Conservation (phyloP, 2,888 invertebrate genomes). For the Hydriomena furcata region DNA sequence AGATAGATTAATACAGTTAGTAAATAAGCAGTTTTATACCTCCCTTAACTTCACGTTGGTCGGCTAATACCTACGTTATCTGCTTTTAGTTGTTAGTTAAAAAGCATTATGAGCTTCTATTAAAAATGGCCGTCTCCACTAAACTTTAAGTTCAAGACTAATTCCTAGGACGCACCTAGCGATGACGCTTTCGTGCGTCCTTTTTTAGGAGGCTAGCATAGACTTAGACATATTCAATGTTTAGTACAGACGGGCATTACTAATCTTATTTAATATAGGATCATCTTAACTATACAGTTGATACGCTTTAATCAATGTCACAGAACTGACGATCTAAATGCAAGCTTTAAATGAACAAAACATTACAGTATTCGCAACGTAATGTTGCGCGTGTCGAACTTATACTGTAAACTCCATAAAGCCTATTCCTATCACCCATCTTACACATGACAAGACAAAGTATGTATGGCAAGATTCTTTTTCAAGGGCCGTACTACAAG, state of each 20-base stretch:
- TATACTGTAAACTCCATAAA: too few species aligned
- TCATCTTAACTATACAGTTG: constrained; percentile 1
- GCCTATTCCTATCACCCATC: too few species aligned
- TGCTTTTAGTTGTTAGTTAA: constrained; percentile 7
- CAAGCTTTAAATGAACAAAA: constrained; percentile 22
- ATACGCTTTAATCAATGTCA: constrained; percentile 13
- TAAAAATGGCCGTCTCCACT: neutral
- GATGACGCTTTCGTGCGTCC: too few species aligned
- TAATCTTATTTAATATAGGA: neutral
- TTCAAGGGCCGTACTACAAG: too few species aligned
- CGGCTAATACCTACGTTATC: neutral
- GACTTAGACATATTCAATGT: too few species aligned
- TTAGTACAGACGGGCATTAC: neutral
- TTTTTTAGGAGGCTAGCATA: too few species aligned
- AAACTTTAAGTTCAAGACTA: too few species aligned
- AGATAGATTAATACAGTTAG: too few species aligned
- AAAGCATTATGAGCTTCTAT: constrained; percentile 1
- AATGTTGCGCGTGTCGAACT: neutral
- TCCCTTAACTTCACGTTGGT: neutral
- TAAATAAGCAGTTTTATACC: too few species aligned
- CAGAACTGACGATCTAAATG: constrained; percentile 17
- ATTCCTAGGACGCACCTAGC: too few species aligned
- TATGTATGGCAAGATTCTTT: too few species aligned
- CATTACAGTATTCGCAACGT: neutral
- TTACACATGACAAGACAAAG: too few species aligned